These are phyloP conservation scores for Acronicta leporina DNA, from an alignment of 2,888 invertebrate species.

Conservation along the genomic window DNA sequence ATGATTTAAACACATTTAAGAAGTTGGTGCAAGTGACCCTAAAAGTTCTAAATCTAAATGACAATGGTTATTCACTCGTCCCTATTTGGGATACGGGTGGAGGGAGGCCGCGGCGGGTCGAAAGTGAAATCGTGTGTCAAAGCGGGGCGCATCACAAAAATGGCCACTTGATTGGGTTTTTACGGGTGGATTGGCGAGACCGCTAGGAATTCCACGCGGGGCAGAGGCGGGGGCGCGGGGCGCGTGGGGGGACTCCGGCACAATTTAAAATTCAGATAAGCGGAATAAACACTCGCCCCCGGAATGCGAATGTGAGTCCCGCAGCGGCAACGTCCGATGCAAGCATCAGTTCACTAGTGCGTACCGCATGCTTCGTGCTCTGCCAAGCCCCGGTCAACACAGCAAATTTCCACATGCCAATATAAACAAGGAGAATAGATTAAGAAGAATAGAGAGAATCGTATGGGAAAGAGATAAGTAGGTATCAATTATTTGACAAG, in stretches of 20 bases:
- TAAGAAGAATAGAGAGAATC: too few relatives aligned
- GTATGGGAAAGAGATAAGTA: too few relatives aligned
- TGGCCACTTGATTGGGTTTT: constrained; percentile 82
- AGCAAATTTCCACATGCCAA: too few relatives aligned
- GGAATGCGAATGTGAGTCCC: constrained; percentile 58
- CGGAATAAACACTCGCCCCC: constrained; percentile 78
- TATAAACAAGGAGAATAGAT: too few relatives aligned
- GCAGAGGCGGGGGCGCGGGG: constrained; percentile 11
- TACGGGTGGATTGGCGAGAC: constrained; percentile 78
- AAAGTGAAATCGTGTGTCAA: constrained; percentile 78
- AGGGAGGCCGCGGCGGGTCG: constrained; percentile 43
- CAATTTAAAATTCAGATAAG: constrained; percentile 87
- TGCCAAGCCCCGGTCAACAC: too few relatives aligned
- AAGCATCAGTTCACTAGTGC: constrained; percentile 7
- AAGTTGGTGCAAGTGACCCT: too few relatives aligned
- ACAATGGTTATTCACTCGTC: constrained; percentile 46
- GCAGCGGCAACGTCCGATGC: background rate
- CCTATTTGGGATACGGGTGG: background rate
- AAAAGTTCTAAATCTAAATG: constrained; percentile 15
- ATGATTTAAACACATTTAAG: too few relatives aligned
- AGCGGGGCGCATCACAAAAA: constrained; percentile 74
- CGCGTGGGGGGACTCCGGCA: constrained; percentile 28
- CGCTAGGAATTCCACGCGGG: constrained; percentile 73
- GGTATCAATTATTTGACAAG: too few relatives aligned
- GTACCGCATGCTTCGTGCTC: too few relatives aligned